phyloP scores from a whole-genome alignment of 2,113 vertebrate genomes.

The Nerophis ophidion region DNA sequence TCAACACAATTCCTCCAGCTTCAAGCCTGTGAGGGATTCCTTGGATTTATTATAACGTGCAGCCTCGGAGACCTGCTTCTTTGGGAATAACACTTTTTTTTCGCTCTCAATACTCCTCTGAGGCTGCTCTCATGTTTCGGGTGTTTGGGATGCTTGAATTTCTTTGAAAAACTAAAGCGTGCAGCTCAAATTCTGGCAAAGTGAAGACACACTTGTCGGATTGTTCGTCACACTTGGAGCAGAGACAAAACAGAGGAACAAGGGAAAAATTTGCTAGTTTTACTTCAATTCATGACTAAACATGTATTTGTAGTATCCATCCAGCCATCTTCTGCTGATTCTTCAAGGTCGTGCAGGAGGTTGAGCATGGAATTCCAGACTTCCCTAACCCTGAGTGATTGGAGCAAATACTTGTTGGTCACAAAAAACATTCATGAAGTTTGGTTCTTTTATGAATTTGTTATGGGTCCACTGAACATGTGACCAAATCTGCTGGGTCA shows the following conservation, averaged over 20 bases:
- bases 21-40: conserved; percentile 39
- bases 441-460: too few species aligned
- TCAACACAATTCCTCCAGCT: conserved; percentile 54
- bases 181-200: conserved; percentile 24
- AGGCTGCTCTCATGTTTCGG: conserved; percentile 24
- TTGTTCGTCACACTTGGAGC: background rate
- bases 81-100: conserved; percentile 35
- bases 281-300: conserved; percentile 13
- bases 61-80: conserved; percentile 49
- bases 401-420: too few species aligned
- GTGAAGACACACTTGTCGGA: conserved; percentile 31
- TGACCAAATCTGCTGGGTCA: too few species aligned
- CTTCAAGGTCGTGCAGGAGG: too few species aligned
- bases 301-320: too few species aligned
- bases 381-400: too few species aligned
- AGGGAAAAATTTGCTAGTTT: conserved; percentile 10
- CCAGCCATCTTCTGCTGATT: too few species aligned
- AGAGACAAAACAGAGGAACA: background rate
- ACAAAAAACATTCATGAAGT: too few species aligned
- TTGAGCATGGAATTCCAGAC: too few species aligned
- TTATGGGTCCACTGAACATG: too few species aligned
- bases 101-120: conserved; percentile 23
- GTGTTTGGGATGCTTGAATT: conserved; percentile 35
- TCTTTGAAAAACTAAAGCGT: conserved; percentile 25
- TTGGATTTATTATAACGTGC: conserved; percentile 53